Conservation (phyloP, 2,113 vertebrate genomes). For the Brachypteracias leptosomus region DNA sequence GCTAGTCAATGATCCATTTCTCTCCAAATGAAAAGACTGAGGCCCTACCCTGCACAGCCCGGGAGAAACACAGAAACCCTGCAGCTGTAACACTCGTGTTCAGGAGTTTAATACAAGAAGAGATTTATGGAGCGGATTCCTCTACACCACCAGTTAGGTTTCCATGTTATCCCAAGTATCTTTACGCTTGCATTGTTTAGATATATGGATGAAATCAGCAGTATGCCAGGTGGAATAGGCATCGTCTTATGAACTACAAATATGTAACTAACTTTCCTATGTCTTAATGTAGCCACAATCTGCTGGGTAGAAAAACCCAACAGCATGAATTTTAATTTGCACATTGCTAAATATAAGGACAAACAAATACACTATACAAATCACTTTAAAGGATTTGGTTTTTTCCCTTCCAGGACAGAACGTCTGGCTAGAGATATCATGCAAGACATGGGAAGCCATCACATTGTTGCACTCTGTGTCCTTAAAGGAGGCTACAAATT, state of each 20-base stretch:
- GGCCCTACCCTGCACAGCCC: not conserved
- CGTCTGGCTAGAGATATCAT: conserved; percentile 84
- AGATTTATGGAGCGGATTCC: not conserved
- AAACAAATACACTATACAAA: not conserved
- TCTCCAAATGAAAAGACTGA: not conserved
- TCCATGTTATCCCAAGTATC: not conserved
- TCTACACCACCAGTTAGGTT: not conserved
- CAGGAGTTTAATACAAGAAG: not conserved
- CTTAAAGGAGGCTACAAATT: conserved; percentile 89
- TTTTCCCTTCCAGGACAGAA: conserved; percentile 75
- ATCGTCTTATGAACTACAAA: not conserved
- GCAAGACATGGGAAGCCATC: conserved; percentile 82
- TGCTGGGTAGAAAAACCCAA: not conserved
- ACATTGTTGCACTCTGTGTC: conserved; percentile 85
- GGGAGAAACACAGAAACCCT: not conserved
- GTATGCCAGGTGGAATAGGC: not conserved
- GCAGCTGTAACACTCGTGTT: not conserved
- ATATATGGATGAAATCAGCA: not conserved
- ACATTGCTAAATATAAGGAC: not conserved
- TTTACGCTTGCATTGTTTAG: not conserved
- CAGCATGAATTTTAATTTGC: not conserved
- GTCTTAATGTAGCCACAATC: not conserved
- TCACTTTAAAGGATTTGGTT: not conserved
- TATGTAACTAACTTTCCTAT: not conserved
- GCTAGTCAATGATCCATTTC: not conserved